Percentiles rank a stretch among this genome's conserved stretches.
These are phyloP conservation scores for Nematolebias whitei DNA, from an alignment of 2,113 vertebrate species.

Conservation along the genomic window DNA sequence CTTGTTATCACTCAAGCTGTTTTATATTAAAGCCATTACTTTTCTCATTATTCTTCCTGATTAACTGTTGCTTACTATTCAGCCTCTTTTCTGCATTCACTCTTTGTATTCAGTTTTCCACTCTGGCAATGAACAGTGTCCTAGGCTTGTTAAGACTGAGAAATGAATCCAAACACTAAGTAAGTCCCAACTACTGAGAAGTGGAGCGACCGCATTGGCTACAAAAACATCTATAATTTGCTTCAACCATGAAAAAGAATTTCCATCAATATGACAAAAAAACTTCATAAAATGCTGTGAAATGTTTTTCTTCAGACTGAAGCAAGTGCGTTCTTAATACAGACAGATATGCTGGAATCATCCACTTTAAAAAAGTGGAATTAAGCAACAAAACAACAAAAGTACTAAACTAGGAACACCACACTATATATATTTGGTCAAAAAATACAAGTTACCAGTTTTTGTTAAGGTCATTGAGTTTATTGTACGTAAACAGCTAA, in stretches of 20 bases:
- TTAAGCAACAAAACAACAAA: neutral
- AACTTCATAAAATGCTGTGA: slow-evolving; percentile 15
- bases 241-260: slow-evolving; percentile 6
- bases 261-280: slow-evolving; percentile 26
- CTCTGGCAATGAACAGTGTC: slow-evolving; percentile 1
- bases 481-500: too few relatives aligned
- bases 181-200: slow-evolving; percentile 1
- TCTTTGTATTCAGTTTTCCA: neutral
- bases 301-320: neutral
- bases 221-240: slow-evolving; percentile 9
- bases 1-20: neutral
- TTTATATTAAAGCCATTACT: neutral
- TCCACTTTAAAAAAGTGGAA: neutral
- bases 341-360: slow-evolving; percentile 5
- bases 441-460: too few relatives aligned
- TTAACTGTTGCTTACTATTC: neutral
- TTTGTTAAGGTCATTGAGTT: too few relatives aligned
- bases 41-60: neutral
- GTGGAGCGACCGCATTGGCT: neutral
- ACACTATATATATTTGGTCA: neutral
- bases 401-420: neutral
- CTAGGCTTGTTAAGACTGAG: slow-evolving; percentile 11
- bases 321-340: neutral
- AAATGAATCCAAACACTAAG: slow-evolving; percentile 23
- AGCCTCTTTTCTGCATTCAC: neutral